These are phyloP conservation scores for Opisthocomus hoazin DNA, from an alignment of 2,113 vertebrate genomes.

Conservation along the genomic window DNA sequence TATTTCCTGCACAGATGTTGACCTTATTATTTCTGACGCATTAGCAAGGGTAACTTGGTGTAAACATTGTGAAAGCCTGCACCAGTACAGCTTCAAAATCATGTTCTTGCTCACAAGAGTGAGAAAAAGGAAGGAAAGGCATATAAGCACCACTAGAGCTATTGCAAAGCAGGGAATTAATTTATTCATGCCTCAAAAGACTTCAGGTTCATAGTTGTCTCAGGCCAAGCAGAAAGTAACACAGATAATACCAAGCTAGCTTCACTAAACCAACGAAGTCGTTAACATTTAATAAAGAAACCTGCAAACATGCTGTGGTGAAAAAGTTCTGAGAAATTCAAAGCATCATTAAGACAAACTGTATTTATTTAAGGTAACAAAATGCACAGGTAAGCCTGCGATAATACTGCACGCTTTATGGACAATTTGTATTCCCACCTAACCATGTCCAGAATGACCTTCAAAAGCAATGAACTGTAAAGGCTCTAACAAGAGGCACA, in stretches of 20 bases:
- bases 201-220: not conserved
- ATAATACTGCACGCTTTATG: not conserved
- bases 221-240: not conserved
- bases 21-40: not conserved
- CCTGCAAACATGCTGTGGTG: not conserved
- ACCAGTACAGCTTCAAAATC: not conserved
- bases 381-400: not conserved
- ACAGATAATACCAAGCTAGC: not conserved
- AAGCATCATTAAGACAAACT: not conserved
- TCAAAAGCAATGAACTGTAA: not conserved
- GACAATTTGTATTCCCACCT: not conserved
- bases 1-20: not conserved
- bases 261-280: not conserved
- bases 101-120: not conserved
- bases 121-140: not conserved
- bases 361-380: not conserved
- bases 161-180: not conserved
- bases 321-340: not conserved
- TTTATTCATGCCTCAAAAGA: not conserved
- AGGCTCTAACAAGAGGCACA: not conserved
- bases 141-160: not conserved
- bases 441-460: not conserved
- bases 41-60: not conserved
- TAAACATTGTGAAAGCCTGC: not conserved
- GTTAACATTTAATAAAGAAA: not conserved